Evolutionary conservation across 2,888 invertebrate genomes (phyloP), one percentile per base, ranked within the genome.

Genomic region (Lottia gigantea): DNA sequence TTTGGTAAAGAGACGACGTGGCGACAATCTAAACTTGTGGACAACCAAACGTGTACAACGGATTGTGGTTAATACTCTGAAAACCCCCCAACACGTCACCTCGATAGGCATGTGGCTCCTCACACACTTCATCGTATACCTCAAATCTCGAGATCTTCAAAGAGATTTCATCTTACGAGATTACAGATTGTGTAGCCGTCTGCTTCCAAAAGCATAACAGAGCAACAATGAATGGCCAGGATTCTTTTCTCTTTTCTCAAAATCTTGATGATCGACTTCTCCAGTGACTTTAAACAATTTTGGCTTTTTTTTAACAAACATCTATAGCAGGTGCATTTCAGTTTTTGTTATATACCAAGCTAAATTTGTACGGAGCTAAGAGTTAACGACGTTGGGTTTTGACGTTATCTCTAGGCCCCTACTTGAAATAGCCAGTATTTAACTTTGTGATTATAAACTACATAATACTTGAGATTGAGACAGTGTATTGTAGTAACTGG

Each of bases 141-240:
- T 23, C 55, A 55, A 55, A 55, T 14, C 19, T 23, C 55, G 55
- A 23, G 19, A 55, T 55, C 55, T 8, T 23, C 23, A 23, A 55
- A 19, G 55, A 55, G 55, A 55, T 55, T 19, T 55, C 55, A 55
- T 23, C 19, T 55, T 23, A 23, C 55, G 55, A 55, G 55, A 55
- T 23, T 55, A 23, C 19, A 55, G 55, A 55, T 55, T 6, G 14
- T 6, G 23, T 23, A 40, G 7, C 0, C 7, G 40, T 11, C 40
- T 40, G 40, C 40, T 40, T 40, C 40, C 40, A 40, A 40, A 40
- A 40, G 8, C 11, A 8, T 40, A 40, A 40, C 11, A 40, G 11
- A 40, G 11, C 40, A 6, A 40, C 40, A 11, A 8, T 40, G 40
- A 40, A 6, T 31, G 31, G 31, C n/a, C n/a, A n/a, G n/a, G n/a